Conservation (phyloP, 2,113 vertebrate genomes). For the Clinocottus analis region DNA sequence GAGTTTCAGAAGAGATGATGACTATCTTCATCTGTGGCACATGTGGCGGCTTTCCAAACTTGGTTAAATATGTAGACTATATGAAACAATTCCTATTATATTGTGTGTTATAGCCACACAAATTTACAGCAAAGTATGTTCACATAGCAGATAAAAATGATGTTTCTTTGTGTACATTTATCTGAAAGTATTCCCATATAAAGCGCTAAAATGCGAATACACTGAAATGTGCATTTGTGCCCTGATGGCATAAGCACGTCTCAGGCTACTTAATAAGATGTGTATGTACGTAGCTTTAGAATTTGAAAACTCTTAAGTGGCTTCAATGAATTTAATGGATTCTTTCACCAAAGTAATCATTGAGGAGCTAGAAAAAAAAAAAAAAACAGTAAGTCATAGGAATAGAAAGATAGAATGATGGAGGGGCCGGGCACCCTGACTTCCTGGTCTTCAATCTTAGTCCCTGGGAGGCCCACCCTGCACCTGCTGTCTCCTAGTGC, state of each 20-base stretch:
- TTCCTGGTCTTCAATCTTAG: conserved; percentile 95
- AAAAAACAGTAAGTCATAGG: conserved; percentile 21
- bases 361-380: neutral
- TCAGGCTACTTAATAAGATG: neutral
- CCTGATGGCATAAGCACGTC: conserved; percentile 7
- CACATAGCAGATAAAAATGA: neutral
- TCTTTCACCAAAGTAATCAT: neutral
- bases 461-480: conserved; percentile 99
- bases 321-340: neutral
- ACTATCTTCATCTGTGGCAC: no score
- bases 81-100: conserved; percentile 1
- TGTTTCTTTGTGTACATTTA: conserved; percentile 1
- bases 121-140: conserved; percentile 21
- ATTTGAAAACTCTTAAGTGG: neutral
- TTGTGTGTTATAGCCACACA: conserved; percentile 33
- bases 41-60: conserved; percentile 40
- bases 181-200: conserved; percentile 4
- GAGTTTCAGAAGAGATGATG: conserved; percentile 37
- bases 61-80: conserved; percentile 41
- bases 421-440: conserved; percentile 68
- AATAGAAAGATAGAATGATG: conserved; percentile 65
- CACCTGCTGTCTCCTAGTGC: conserved; percentile 98
- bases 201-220: neutral
- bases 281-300: conserved; percentile 15
- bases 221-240: neutral